These are phyloP conservation scores for Pterocles gutturalis DNA, from an alignment of 2,113 vertebrate species.

Conservation along the genomic window DNA sequence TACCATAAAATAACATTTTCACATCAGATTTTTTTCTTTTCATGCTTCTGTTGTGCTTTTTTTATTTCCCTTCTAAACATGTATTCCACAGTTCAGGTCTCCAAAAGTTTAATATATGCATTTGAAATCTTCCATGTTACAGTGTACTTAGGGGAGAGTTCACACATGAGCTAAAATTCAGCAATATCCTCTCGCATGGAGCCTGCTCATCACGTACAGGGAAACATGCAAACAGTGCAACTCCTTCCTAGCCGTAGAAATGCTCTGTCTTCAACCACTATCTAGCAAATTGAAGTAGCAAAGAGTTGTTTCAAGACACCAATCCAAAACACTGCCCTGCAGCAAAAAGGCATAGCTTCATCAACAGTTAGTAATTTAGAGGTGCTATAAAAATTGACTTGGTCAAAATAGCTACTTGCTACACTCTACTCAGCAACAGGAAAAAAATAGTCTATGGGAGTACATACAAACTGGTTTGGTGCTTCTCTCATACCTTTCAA, in stretches of 20 bases:
- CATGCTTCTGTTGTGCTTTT: not conserved
- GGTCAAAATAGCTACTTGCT: not conserved
- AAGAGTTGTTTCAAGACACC: not conserved
- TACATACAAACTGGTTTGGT: not conserved
- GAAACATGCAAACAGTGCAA: not conserved
- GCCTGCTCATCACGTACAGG: not conserved
- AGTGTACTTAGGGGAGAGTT: not conserved
- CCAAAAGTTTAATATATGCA: not conserved
- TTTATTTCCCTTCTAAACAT: not conserved
- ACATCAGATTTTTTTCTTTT: not conserved
- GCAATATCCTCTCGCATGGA: not conserved
- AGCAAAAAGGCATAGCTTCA: not conserved
- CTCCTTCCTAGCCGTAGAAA: not conserved
- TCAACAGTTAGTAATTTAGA: not conserved
- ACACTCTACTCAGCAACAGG: not conserved
- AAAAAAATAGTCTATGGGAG: not conserved
- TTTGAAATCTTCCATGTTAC: not conserved
- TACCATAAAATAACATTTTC: not conserved
- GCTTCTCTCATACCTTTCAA: not conserved
- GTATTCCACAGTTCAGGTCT: not conserved
- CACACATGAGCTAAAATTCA: not conserved
- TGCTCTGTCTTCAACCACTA: not conserved
- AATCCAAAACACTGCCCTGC: not conserved
- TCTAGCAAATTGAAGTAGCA: not conserved
- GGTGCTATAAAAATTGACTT: not conserved